These are phyloP conservation scores for Pristionchus maxplancki DNA, from an alignment of 2,888 invertebrate species.

Conservation along the genomic window DNA sequence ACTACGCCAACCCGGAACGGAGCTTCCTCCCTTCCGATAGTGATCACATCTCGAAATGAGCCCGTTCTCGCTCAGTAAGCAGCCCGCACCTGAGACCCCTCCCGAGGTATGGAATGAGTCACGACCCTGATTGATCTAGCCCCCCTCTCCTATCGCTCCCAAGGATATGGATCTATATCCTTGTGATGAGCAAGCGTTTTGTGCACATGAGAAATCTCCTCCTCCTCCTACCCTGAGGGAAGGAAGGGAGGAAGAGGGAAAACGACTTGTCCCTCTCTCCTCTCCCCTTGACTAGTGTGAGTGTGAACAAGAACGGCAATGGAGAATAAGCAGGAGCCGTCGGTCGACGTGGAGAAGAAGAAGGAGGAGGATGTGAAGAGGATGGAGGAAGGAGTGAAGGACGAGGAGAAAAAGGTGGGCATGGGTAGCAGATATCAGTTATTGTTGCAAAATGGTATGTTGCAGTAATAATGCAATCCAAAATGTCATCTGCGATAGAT, in stretches of 20 bases:
- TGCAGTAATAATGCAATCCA: too few relatives aligned
- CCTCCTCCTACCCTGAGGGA: neutral
- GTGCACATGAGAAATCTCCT: neutral
- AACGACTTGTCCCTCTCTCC: neutral
- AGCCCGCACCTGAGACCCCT: neutral
- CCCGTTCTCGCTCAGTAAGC: conserved; percentile 11
- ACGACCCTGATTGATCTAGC: conserved; percentile 20
- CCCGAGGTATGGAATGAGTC: conserved; percentile 25
- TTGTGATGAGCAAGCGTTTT: neutral
- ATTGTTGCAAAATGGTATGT: neutral
- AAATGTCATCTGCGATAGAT: neutral
- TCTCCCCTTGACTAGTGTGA: neutral
- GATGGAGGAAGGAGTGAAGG: conserved; percentile 25
- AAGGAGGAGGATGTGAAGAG: conserved; percentile 5
- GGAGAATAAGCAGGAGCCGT: conserved; percentile 13
- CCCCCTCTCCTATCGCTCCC: neutral
- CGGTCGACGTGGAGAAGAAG: conserved; percentile 5
- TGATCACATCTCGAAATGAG: neutral
- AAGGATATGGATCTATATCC: neutral
- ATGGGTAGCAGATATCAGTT: neutral
- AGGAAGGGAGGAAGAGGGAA: neutral
- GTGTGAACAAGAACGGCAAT: neutral
- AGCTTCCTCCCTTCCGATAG: neutral
- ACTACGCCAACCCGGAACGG: conserved; percentile 15
- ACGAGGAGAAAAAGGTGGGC: neutral